phyloP scores from a whole-genome alignment of 2,797 vertebrate species.

The Gambusia yucatana region DNA sequence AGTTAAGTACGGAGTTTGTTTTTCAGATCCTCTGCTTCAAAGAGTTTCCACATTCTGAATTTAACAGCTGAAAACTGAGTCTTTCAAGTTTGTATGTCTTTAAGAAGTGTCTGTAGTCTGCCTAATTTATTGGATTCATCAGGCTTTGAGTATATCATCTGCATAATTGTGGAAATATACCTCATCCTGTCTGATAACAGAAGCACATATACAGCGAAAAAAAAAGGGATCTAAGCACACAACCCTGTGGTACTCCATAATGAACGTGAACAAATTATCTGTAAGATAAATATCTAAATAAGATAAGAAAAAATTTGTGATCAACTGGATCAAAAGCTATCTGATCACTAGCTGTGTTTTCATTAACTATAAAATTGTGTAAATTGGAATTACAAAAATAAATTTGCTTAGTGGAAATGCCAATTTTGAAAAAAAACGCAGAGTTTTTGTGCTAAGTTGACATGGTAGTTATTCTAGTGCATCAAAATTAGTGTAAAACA shows the following conservation, averaged over 20 bases:
- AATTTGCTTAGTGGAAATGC: no score
- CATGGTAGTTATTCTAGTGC: no score
- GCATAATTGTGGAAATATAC: no score
- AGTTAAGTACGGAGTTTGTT: not conserved
- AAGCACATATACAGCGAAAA: not conserved
- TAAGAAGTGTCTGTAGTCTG: not conserved
- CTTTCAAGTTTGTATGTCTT: not conserved
- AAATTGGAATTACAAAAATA: no score
- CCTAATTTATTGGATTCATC: not conserved
- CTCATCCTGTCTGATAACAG: not conserved
- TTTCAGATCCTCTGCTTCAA: not conserved
- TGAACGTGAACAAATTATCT: not conserved
- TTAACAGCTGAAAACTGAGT: not conserved
- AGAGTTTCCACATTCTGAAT: not conserved
- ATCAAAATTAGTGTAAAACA: no score
- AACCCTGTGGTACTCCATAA: not conserved
- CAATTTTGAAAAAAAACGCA: no score
- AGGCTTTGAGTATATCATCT: not conserved
- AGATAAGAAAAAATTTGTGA: not conserved
- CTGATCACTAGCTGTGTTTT: no score
- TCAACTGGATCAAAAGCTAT: not conserved
- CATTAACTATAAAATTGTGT: no score
- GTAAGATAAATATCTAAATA: not conserved
- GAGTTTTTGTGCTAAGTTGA: no score
- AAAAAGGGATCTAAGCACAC: not conserved